Base-by-base conservation (phyloP, 2,797 vertebrate genomes). In the Heliangelus exortis region DNA sequence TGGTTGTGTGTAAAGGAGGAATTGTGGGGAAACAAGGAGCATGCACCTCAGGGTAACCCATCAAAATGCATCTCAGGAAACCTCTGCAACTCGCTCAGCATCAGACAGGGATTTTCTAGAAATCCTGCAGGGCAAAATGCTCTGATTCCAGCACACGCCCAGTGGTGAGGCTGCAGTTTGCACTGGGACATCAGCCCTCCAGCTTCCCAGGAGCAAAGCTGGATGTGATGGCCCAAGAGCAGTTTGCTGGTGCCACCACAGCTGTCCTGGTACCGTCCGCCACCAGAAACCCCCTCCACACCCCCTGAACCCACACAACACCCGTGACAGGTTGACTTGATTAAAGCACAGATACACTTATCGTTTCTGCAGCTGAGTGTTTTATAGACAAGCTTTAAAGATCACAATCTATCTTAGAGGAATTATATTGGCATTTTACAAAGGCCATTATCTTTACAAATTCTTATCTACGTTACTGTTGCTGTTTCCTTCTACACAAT, bases 131-230 rank as follows among this genome's bases (percentile, higher is more conserved):
- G 0, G 20, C 10, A 22, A 12, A 20, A 47, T 1, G 6, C 31
- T 19, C 19, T 2, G 26, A 16, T 2, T 6, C 6, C 1, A 1
- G 50, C 85, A 25, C 8, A 21, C 54, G 7, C 20, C 4, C 16
- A 26, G 50, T 2, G 5, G 65, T 2, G 51, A 19, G 8, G 65
- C 43, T 28, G 55, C 11, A 0, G 69, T 8, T 7, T 3, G 41
- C 39, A 2, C 13, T 4, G 53, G 59, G 65, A 73, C 23, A 61
- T 50, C 21, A 34, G 43, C 28, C 15, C 29, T 28, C 6, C 23
- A 31, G 0, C 41, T 6, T 6, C 25, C 28, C 65, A 3, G 45
- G 14, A 41, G 34, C 59, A 17, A 6, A 47, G 78, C 77, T 34
- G 8, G 1, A 58, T 2, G 7, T 7, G 54, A 7, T 1, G 7